Conservation (phyloP, 2,113 vertebrate genomes). For the Pseudois nayaur region DNA sequence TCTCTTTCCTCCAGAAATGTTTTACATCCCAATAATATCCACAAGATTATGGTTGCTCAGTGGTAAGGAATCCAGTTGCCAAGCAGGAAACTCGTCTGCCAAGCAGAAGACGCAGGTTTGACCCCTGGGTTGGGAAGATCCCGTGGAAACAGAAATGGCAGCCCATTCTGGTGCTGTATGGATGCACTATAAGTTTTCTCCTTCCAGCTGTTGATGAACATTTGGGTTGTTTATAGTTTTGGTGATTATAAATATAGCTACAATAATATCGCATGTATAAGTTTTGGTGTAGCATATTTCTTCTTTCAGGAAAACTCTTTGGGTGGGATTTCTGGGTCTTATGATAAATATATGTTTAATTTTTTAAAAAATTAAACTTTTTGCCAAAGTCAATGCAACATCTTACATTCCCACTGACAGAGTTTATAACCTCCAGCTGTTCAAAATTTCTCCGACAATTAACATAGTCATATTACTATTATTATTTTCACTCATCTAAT, state of each 20-base stretch:
- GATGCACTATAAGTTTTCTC: neutral
- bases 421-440: neutral
- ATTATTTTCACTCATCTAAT: neutral
- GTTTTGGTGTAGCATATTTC: neutral
- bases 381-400: neutral
- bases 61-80: neutral
- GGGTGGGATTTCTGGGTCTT: neutral
- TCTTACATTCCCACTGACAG: neutral
- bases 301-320: neutral
- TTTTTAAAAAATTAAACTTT: neutral
- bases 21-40: neutral
- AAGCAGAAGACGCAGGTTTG: neutral
- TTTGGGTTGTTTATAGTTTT: neutral
- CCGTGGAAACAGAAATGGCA: neutral
- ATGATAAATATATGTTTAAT: neutral
- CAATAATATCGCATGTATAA: neutral
- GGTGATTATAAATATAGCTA: neutral
- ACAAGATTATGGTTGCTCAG: neutral
- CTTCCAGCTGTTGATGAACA: neutral
- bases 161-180: accelerated
- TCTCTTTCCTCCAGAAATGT: neutral
- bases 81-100: neutral
- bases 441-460: neutral
- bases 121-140: neutral
- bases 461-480: neutral